A percentile compares a stretch with the other conserved stretches of the same genome.
Conservation (phyloP, 1,140 invertebrate species). For the Orius laevigatus region DNA sequence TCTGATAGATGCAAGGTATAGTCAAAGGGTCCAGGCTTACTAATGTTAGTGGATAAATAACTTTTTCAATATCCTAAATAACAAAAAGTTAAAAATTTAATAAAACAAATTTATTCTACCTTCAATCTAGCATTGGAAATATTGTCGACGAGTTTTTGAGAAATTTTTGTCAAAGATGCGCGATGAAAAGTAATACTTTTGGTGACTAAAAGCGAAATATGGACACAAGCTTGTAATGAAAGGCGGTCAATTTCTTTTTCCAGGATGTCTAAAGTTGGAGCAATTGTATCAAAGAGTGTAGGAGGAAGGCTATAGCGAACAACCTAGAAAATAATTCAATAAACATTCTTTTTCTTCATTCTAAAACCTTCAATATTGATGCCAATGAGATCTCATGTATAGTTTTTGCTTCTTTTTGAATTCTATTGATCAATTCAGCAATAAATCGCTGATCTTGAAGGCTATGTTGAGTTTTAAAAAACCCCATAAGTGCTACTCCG, state of each 20-base stretch:
- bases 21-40: background rate
- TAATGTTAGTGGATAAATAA: background rate
- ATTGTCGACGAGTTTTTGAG: slow-evolving; percentile 9
- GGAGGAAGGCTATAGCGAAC: slow-evolving; percentile 5
- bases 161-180: background rate
- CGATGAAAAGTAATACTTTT: slow-evolving; percentile 4
- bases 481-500: slow-evolving; percentile 12
- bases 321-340: slow-evolving; percentile 7
- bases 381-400: slow-evolving; percentile 9
- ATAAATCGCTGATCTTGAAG: slow-evolving; percentile 3
- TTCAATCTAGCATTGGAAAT: slow-evolving; percentile 9
- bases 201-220: slow-evolving; percentile 8
- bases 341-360: background rate
- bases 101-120: background rate
- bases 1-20: background rate
- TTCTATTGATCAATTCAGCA: slow-evolving; percentile 3
- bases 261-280: slow-evolving; percentile 6
- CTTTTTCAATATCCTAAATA: slow-evolving; percentile 5
- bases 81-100: background rate
- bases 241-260: slow-evolving; percentile 1
- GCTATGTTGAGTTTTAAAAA: slow-evolving; percentile 11
- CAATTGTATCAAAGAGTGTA: background rate
- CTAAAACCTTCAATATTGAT: slow-evolving; percentile 10
- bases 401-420: background rate
- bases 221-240: slow-evolving; percentile 1